phyloP scores from a whole-genome alignment of 2,113 vertebrate genomes.

The Psittacara wagleri region DNA sequence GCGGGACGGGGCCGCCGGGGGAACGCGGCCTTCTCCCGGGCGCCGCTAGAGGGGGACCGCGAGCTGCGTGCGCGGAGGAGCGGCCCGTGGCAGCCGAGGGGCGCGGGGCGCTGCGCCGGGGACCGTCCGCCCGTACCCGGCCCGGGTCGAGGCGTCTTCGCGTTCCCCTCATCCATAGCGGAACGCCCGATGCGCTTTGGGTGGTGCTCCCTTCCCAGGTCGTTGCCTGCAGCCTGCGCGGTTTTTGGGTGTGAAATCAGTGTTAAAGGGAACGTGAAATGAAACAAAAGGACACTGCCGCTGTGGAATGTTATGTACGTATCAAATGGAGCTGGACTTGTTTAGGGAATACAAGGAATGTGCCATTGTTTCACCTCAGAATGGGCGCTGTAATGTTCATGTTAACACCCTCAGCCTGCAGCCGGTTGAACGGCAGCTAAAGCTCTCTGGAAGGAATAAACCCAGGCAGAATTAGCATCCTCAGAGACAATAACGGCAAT shows the following conservation, averaged over 20 bases:
- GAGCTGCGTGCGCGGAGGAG: no score
- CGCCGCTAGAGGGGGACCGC: no score
- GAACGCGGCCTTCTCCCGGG: no score
- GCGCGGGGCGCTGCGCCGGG: background rate
- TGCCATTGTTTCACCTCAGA: fast-evolving
- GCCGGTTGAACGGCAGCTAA: background rate
- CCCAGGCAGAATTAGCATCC: background rate
- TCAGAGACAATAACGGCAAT: background rate
- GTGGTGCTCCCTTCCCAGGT: background rate
- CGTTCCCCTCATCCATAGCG: fast-evolving
- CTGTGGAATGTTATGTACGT: background rate
- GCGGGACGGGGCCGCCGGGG: no score
- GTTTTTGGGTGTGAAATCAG: background rate
- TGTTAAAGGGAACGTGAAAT: background rate
- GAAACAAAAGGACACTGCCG: background rate
- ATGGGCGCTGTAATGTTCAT: fast-evolving
- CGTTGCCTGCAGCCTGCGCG: background rate
- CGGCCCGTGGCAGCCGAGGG: background rate
- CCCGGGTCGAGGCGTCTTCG: no score
- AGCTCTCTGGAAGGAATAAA: background rate
- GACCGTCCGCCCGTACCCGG: no score
- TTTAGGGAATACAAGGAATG: fast-evolving
- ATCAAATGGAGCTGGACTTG: background rate
- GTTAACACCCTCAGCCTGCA: background rate
- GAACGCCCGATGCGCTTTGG: fast-evolving